phyloP scores from a whole-genome alignment of 2,113 vertebrate species.

The Aramus guarauna region DNA sequence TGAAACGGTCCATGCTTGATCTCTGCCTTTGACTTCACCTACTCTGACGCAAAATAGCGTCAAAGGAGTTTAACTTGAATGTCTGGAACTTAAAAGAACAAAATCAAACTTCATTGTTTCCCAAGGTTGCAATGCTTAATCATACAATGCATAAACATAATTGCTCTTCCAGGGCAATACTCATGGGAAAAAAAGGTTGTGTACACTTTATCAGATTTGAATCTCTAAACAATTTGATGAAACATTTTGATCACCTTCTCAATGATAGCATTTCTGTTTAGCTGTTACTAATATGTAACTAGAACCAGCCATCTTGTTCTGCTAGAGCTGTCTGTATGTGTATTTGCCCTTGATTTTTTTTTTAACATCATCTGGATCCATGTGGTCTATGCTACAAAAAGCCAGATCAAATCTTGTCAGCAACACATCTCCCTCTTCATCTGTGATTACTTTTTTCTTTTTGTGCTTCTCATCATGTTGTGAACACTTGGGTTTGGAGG shows the following conservation, averaged over 20 bases:
- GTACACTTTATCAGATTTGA: neutral
- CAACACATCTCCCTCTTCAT: slow-evolving; percentile 54
- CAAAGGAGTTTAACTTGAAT: slow-evolving; percentile 16
- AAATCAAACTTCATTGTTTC: neutral
- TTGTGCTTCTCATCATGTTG: slow-evolving; percentile 52
- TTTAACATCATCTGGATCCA: slow-evolving; percentile 53
- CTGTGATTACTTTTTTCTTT: slow-evolving; percentile 49
- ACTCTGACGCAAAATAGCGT: neutral
- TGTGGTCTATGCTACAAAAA: slow-evolving; percentile 51
- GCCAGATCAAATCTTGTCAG: slow-evolving; percentile 60
- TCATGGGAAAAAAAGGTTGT: neutral
- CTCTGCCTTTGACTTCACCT: neutral
- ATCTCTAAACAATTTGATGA: neutral
- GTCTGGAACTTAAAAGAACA: neutral
- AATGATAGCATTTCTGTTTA: neutral
- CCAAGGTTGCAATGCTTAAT: neutral
- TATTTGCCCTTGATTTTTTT: slow-evolving; percentile 53
- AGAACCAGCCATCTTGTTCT: slow-evolving; percentile 40
- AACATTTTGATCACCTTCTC: neutral
- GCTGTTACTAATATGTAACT: neutral
- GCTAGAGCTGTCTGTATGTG: slow-evolving; percentile 29
- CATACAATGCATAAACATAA: neutral
- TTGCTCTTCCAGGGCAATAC: neutral
- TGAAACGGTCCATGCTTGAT: neutral
- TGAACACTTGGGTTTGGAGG: neutral